Evolutionary conservation across 2,113 vertebrate genomes (phyloP).

Genomic region (Ochotona curzoniae): DNA sequence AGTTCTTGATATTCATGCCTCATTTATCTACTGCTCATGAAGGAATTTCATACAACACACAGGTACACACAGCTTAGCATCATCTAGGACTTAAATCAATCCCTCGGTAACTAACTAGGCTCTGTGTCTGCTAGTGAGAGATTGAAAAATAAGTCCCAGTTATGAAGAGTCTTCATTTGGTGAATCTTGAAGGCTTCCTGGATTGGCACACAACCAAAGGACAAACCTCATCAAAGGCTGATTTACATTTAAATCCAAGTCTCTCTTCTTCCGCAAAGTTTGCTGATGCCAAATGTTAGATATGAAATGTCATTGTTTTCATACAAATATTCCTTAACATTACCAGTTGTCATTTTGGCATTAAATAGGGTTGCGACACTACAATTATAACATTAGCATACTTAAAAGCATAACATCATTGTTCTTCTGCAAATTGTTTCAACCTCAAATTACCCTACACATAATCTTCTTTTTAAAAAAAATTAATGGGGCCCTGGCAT

Average conservation of each 20-base stretch:
- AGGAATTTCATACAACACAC: neutral
- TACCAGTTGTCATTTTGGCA: slow-evolving; percentile 66
- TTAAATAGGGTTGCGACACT: slow-evolving; percentile 64
- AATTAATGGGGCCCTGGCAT: slow-evolving; percentile 26
- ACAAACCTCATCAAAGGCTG: slow-evolving; percentile 54
- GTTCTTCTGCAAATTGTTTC: slow-evolving; percentile 61
- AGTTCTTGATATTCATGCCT: neutral
- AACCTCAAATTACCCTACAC: slow-evolving; percentile 52
- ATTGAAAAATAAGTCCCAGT: slow-evolving; percentile 8
- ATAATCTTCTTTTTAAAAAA: neutral
- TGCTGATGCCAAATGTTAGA: slow-evolving; percentile 62
- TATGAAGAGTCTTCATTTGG: neutral
- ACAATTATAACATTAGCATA: slow-evolving; percentile 73
- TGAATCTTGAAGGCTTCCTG: neutral
- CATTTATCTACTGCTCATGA: neutral
- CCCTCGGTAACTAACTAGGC: neutral
- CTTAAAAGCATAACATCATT: slow-evolving; percentile 63
- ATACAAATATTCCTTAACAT: slow-evolving; percentile 72
- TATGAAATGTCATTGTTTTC: slow-evolving; percentile 71
- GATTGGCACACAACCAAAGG: neutral
- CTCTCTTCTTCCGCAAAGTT: slow-evolving; percentile 36
- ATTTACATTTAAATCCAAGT: slow-evolving; percentile 69
- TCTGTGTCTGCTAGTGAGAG: neutral
- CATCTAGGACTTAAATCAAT: neutral
- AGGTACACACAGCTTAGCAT: neutral